phyloP scores from a whole-genome alignment of 2,797 vertebrate species.

The Selene dorsalis region DNA sequence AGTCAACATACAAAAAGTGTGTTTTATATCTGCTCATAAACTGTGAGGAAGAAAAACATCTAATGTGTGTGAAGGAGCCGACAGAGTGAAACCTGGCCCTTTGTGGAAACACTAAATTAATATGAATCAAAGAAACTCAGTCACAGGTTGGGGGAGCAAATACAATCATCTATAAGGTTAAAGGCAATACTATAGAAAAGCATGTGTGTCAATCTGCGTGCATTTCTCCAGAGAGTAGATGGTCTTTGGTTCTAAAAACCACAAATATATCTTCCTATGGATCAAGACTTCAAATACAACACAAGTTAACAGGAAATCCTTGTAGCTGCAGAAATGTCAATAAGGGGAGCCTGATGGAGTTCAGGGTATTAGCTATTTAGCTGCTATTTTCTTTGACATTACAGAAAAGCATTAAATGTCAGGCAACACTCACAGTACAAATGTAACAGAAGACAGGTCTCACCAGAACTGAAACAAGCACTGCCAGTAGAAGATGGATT shows the following conservation, averaged over 20 bases:
- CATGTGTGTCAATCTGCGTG: neutral
- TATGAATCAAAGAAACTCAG: neutral
- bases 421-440: too few species aligned
- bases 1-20: neutral
- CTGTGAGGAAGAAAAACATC: neutral
- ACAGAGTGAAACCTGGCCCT: neutral
- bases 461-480: too few species aligned
- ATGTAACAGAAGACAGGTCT: too few species aligned
- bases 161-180: neutral
- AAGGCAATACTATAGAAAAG: neutral
- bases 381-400: too few species aligned
- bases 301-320: neutral
- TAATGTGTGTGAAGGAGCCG: neutral
- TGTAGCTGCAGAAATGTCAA: neutral
- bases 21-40: neutral
- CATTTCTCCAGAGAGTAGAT: neutral
- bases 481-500: too few species aligned
- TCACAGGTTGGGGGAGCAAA: neutral
- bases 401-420: too few species aligned
- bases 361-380: neutral
- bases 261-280: too few species aligned
- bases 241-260: too few species aligned
- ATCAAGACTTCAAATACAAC: too few species aligned
- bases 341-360: too few species aligned
- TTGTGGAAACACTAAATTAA: too few species aligned